Base-by-base conservation (phyloP, 1,140 invertebrate genomes). In the Elymnias hypermnestra region DNA sequence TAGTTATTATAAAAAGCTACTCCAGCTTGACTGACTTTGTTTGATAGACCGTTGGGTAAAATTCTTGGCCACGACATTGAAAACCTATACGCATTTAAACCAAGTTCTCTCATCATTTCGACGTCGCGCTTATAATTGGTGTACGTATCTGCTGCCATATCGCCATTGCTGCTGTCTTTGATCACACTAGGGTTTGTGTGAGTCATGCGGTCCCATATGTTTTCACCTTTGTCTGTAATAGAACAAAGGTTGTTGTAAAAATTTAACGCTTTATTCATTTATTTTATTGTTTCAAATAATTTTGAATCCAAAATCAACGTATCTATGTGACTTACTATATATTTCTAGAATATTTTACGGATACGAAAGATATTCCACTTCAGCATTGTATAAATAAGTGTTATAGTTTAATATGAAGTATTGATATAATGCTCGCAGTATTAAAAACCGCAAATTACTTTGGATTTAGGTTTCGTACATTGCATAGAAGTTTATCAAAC, bases 41-140 rank as follows among this genome's bases (percentile, higher is more conserved):
- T 79, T 0, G 75, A 25, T 12, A 77, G 78, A 17, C 90, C 90
- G 40, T 77, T 77, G 1, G 90, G 89, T 2, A 90, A 54, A 15
- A 91, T 79, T 45, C 89, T 67, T 0, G 90, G 57, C 90, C 91
- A 91, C 12, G 90, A 87, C 18, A 91, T 63, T 0, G 90, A 91
- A 63, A 91, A 89, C 3, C 90, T 79, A 59, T 90, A 90, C 44
- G 62, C 64, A 9, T 60, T 49, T 2, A 60, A 6, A 1, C 57
- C 57, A 0, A 46, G 72, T 52, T 71, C 49, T 45, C 57, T 36
- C 57, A 60, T 60, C 33, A 60, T 61, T 21, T 61, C 54, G 2
- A 71, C 67, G 14, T 71, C 67, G 4, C 63, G 31, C 33, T 64
- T 52, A 31, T 66, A 66, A 17, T 71, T 64, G 19, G 62, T 5